A percentile compares a stretch with the other conserved stretches of the same genome.
These are phyloP conservation scores for Calliphora vicina DNA, from an alignment of 1,140 invertebrate species.

Conservation along the genomic window DNA sequence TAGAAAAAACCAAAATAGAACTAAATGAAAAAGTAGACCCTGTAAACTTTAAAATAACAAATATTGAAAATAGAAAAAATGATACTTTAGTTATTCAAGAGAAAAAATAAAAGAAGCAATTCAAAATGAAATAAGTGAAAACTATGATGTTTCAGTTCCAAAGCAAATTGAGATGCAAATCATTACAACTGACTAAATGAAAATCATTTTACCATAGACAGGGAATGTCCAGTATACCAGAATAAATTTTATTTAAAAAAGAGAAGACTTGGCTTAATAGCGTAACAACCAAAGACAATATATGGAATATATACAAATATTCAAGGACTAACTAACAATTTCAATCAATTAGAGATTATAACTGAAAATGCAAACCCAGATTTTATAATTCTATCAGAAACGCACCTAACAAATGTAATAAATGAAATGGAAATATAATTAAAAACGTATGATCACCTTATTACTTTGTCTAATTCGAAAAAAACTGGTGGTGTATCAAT, in stretches of 20 bases:
- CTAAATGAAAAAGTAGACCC: not conserved
- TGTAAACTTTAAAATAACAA: not conserved
- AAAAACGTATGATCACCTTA: not conserved
- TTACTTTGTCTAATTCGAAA: not conserved
- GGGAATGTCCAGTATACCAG: not conserved
- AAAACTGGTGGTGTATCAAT: not conserved
- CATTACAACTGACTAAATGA: not conserved
- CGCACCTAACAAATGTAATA: not conserved
- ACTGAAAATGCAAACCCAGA: too few species aligned
- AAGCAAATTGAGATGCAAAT: not conserved
- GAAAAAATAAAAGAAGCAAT: not conserved
- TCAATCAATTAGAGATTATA: not conserved
- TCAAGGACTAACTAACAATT: not conserved
- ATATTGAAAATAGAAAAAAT: not conserved
- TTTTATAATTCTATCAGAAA: not conserved
- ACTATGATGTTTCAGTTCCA: too few species aligned
- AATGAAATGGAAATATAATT: not conserved
- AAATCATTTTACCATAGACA: not conserved
- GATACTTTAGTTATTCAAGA: not conserved
- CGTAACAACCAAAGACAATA: not conserved
- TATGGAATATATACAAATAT: not conserved
- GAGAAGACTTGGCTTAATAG: not conserved
- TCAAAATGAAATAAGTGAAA: too few species aligned
- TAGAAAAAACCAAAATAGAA: too few species aligned
- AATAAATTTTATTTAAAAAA: slow-evolving; percentile 14